Evolutionary conservation across 2,113 vertebrate genomes (phyloP).

Genomic region (Dipodomys spectabilis): DNA sequence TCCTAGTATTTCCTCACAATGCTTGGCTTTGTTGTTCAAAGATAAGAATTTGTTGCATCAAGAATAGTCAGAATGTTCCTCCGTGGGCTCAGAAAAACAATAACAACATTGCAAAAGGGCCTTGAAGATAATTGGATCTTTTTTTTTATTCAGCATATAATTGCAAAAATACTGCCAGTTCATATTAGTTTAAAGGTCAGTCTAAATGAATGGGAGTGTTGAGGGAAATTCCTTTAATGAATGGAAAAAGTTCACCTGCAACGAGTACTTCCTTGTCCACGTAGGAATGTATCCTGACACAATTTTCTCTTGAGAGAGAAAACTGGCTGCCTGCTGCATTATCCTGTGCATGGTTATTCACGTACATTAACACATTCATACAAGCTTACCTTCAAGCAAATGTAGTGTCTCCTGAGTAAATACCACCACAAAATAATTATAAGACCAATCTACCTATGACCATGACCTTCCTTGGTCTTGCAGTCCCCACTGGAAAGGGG

Average conservation of each 20-base stretch:
- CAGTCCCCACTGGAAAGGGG: not conserved
- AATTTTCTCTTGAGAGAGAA: not conserved
- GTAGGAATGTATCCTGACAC: accelerated
- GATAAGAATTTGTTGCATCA: not conserved
- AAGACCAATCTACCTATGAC: not conserved
- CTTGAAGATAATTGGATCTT: not conserved
- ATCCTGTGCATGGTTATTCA: accelerated
- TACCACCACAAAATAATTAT: accelerated
- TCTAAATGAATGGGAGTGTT: not conserved
- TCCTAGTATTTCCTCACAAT: too few relatives aligned
- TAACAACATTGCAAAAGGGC: not conserved
- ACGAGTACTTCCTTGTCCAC: accelerated
- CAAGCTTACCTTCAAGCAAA: not conserved
- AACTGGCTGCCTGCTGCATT: not conserved
- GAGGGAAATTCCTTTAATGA: not conserved
- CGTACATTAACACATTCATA: too few relatives aligned
- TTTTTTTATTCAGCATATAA: not conserved
- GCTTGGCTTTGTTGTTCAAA: not conserved
- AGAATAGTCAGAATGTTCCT: not conserved
- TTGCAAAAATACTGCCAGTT: not conserved
- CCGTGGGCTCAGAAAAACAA: not conserved
- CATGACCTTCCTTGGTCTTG: not conserved
- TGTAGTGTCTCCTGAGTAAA: not conserved
- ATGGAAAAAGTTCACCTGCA: not conserved
- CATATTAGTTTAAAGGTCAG: not conserved